These are phyloP conservation scores for Napeogenes inachia DNA, from an alignment of 2,888 invertebrate species.

Conservation along the genomic window DNA sequence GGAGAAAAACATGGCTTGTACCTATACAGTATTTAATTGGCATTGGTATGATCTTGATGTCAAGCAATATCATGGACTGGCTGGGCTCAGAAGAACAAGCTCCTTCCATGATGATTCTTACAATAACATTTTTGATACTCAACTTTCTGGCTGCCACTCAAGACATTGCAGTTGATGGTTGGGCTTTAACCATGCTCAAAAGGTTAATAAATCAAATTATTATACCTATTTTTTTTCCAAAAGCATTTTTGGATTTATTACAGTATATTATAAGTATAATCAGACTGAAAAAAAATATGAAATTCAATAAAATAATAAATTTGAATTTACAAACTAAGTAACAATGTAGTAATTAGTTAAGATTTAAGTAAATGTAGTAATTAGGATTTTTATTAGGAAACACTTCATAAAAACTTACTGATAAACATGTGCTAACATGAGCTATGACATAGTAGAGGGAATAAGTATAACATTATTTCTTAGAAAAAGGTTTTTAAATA, in stretches of 20 bases:
- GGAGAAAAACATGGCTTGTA: slow-evolving; percentile 96
- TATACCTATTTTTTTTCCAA: background rate
- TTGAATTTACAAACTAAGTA: no score
- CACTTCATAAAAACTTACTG: no score
- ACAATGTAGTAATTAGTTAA: no score
- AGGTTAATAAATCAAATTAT: slow-evolving; percentile 72
- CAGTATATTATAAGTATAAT: no score
- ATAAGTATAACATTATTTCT: no score
- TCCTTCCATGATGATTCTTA: slow-evolving; percentile 88
- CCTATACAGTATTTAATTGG: slow-evolving; percentile 96
- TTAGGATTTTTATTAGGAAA: no score
- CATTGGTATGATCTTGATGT: slow-evolving; percentile 91
- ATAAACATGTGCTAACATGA: no score
- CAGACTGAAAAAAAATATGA: no score
- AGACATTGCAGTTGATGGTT: slow-evolving; percentile 99
- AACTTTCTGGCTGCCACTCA: slow-evolving; percentile 99
- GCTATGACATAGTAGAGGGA: no score
- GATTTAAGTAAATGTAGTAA: no score
- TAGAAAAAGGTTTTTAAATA: no score
- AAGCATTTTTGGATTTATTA: background rate
- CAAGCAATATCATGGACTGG: slow-evolving; percentile 85
- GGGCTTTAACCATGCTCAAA: slow-evolving; percentile 99
- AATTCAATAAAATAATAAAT: no score
- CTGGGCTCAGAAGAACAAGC: slow-evolving; percentile 79
- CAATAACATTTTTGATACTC: slow-evolving; percentile 90